These are phyloP conservation scores for Enteromius viviparus DNA, from an alignment of 2,797 vertebrate species.

Conservation along the genomic window DNA sequence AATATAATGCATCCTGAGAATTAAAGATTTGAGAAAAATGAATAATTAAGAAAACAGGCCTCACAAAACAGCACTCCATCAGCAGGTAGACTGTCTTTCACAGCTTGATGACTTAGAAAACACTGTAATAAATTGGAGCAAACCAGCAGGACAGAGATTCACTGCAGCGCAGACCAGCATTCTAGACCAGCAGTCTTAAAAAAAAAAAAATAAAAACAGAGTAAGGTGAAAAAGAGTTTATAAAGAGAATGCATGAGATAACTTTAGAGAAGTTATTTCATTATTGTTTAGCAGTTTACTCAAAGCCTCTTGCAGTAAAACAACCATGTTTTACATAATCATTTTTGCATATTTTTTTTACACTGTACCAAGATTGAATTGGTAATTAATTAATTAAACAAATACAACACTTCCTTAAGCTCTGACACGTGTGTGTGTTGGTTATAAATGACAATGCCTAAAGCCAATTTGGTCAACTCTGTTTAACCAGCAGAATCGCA, in stretches of 20 bases:
- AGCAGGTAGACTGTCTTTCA: slow-evolving; percentile 72
- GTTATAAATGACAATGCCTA: not conserved
- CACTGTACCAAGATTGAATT: not conserved
- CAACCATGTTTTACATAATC: not conserved
- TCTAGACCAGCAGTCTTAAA: slow-evolving; percentile 56
- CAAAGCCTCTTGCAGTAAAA: not conserved
- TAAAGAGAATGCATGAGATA: slow-evolving; percentile 7
- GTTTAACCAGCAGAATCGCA: slow-evolving; percentile 12
- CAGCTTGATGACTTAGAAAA: slow-evolving; percentile 74
- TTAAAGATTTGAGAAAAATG: not conserved
- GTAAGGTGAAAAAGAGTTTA: slow-evolving; percentile 18
- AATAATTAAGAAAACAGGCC: slow-evolving; percentile 36
- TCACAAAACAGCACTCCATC: slow-evolving; percentile 61
- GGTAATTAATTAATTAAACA: not conserved
- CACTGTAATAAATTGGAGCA: slow-evolving; percentile 67
- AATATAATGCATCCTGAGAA: not conserved
- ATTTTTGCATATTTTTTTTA: not conserved
- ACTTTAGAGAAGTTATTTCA: not conserved
- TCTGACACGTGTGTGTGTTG: not conserved
- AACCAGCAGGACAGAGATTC: slow-evolving; percentile 60
- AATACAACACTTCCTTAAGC: not conserved
- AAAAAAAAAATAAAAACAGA: slow-evolving; percentile 13
- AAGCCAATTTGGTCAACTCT: slow-evolving; percentile 12
- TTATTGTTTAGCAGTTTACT: not conserved
- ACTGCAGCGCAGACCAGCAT: slow-evolving; percentile 53